Evolutionary conservation across 1,140 invertebrate species (phyloP), one percentile per base, ranked within the genome.

Genomic region (Lutraria rhynchaena): DNA sequence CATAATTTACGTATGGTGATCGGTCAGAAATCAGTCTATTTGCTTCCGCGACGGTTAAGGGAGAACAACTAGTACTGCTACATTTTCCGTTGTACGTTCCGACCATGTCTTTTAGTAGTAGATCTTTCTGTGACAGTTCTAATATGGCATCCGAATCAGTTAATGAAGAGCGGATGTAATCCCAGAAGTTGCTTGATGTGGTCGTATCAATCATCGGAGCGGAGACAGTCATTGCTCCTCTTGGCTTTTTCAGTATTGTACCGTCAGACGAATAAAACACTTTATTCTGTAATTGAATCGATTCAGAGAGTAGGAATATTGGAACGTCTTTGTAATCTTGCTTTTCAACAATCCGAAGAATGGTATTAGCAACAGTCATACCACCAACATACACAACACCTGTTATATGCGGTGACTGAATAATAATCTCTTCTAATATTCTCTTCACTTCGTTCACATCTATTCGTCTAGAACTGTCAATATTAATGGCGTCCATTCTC

Each of bases 301-400:
- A 44, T 74, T 83, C 82, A 4, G 82, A 80, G 13, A 83, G 41
- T 24, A 83, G 29, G 53, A 80, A 51, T 3, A 63, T 63, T 22
- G 73, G 73, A 0, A 49, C 58, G 5, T 63, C 57, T 24, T 33
- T 31, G 29, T 31, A 76, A 0, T 37, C 5, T 22, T 15, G 22
- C 0, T 5, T 37, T 13, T 69, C 49, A n/a, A 77, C 46, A 3
- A 77, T 60, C 1, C 29, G 35, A 9, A 84, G 44, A 5, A 84
- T 22, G 0, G 22, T 51, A 13, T 63, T 77, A 13, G 77, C 71
- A 22, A 58, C 51, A 9, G 44, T 2, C 5, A 31, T 29, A 0
- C 49, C 29, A 17, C 76, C 73, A 44, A 81, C 37, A 17, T 81
- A 67, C 1, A 84, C 70, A 31, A 77, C 58, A 13, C 77, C 83